Percentiles rank a stretch among this genome's conserved stretches.
Evolutionary conservation across 2,888 invertebrate species (phyloP).

Genomic region (Acanthosepion esculentum): DNA sequence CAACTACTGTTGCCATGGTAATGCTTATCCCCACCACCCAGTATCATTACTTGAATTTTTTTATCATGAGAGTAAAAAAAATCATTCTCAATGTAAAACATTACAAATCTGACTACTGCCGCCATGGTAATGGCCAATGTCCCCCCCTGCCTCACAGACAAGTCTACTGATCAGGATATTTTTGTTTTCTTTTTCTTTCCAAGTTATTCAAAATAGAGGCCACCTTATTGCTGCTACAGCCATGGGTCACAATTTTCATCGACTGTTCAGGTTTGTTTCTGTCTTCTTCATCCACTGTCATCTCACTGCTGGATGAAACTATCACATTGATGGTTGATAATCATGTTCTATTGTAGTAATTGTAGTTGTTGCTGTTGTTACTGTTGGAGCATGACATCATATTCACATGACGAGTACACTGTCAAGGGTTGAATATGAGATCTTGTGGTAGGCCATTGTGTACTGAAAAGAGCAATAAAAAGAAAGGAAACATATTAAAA

Average conservation of each 20-base stretch:
- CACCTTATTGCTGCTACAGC: constrained; percentile 20
- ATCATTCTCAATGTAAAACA: constrained; percentile 9
- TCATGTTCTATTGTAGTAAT: neutral
- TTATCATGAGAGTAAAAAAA: neutral
- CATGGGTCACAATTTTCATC: neutral
- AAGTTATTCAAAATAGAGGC: neutral
- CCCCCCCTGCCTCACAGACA: constrained; percentile 17
- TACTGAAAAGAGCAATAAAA: neutral
- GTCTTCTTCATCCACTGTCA: neutral
- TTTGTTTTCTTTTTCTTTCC: neutral
- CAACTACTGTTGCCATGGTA: neutral
- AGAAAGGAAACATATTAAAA: neutral
- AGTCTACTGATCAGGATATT: neutral
- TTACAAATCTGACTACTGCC: neutral
- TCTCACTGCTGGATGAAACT: neutral
- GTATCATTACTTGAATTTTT: neutral
- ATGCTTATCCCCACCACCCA: neutral
- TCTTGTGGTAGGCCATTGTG: constrained; percentile 8
- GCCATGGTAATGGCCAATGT: neutral
- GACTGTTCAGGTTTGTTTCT: neutral
- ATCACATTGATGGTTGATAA: neutral
- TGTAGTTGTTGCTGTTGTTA: neutral
- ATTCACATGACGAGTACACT: constrained; percentile 13
- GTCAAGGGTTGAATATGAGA: constrained; percentile 10
- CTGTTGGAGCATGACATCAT: constrained; percentile 21